A percentile compares a stretch with the other conserved stretches of the same genome.
These are phyloP conservation scores for Drosophila guanche DNA, from an alignment of 1,140 invertebrate genomes.

Conservation along the genomic window DNA sequence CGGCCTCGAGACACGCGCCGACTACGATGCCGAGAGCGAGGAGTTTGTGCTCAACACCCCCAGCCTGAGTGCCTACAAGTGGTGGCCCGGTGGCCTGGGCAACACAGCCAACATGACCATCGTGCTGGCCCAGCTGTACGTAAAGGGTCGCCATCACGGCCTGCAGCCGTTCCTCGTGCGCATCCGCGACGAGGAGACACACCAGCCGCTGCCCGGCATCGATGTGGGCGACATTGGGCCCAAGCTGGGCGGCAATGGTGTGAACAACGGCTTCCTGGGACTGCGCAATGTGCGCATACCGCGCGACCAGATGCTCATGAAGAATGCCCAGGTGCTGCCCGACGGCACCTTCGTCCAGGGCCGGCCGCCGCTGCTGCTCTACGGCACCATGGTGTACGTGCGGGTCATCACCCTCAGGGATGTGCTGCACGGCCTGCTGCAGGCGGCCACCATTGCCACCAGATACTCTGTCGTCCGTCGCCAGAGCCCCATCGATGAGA, in stretches of 20 bases:
- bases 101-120: conserved; percentile 96
- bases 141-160: conserved; percentile 92
- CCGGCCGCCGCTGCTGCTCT: conserved; percentile 92
- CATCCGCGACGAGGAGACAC: conserved; percentile 93
- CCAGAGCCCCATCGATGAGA: conserved; percentile 91
- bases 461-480: conserved; percentile 94
- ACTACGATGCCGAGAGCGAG: conserved; percentile 91
- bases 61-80: conserved; percentile 90
- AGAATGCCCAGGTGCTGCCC: conserved; percentile 92
- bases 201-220: conserved; percentile 93
- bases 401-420: conserved; percentile 91
- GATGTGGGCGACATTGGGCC: conserved; percentile 97
- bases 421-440: conserved; percentile 88
- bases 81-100: conserved; percentile 95
- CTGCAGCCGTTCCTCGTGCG: conserved; percentile 97
- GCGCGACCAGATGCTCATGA: conserved; percentile 95
- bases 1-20: conserved; percentile 95
- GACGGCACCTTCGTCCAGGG: conserved; percentile 95
- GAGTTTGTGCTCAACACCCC: conserved; percentile 96
- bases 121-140: conserved; percentile 94
- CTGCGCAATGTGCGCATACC: conserved; percentile 94
- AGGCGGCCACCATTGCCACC: conserved; percentile 92
- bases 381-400: conserved; percentile 97
- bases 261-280: conserved; percentile 95
- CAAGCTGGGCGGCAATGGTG: conserved; percentile 94